Percentiles rank a stretch among this genome's conserved stretches.
Evolutionary conservation across 2,113 vertebrate species (phyloP).

Genomic region (Phyllostomus hastatus): DNA sequence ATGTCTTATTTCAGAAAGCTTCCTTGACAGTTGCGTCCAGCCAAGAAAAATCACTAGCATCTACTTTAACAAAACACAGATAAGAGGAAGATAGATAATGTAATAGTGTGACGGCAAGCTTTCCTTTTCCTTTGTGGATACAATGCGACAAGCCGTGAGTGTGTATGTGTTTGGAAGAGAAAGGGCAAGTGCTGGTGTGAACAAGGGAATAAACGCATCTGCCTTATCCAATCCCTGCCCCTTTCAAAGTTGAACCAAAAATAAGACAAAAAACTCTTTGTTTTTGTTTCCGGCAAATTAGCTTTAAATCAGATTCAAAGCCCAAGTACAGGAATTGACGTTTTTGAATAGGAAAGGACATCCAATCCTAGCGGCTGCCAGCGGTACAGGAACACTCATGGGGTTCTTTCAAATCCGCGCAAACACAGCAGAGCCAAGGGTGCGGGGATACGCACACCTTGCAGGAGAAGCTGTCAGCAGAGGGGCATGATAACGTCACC

Average conservation of each 20-base stretch:
- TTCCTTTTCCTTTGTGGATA: constrained; percentile 39
- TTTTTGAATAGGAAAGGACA: constrained; percentile 50
- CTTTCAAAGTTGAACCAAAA: constrained; percentile 43
- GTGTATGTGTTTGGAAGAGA: constrained; percentile 17
- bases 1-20: constrained; percentile 53
- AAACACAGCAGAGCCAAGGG: not conserved
- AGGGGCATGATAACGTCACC: not conserved
- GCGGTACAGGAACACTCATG: not conserved
- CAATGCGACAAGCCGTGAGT: constrained; percentile 30
- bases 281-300: constrained; percentile 50
- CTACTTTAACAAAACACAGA: constrained; percentile 70
- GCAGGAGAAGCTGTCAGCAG: not conserved
- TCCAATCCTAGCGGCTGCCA: not conserved
- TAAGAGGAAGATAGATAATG: constrained; percentile 60
- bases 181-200: constrained; percentile 27
- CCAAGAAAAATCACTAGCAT: constrained; percentile 50
- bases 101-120: constrained; percentile 70
- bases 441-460: not conserved
- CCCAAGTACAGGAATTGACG: not conserved
- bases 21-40: not conserved
- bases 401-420: not conserved
- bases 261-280: not conserved
- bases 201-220: constrained; percentile 58
- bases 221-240: constrained; percentile 47
- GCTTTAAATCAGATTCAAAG: not conserved